Evolutionary conservation across 2,888 invertebrate species (phyloP).

Genomic region (Diaphora mendica): DNA sequence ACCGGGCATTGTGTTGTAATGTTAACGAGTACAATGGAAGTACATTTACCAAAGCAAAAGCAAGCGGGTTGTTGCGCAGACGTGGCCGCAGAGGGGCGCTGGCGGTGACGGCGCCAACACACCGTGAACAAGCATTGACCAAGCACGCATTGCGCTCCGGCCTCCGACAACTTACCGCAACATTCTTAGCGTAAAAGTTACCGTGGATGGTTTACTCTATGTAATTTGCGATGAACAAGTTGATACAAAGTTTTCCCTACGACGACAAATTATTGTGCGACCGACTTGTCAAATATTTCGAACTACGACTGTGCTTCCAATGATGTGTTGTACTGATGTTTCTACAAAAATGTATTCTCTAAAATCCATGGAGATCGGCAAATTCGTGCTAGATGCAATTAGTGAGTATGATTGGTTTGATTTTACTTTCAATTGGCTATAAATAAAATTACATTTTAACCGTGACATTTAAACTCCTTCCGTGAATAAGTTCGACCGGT

Average conservation of each 20-base stretch:
- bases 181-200: slow-evolving; percentile 87
- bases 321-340: slow-evolving; percentile 70
- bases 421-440: slow-evolving; percentile 54
- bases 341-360: slow-evolving; percentile 61
- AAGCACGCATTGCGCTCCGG: slow-evolving; percentile 77
- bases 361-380: slow-evolving; percentile 65
- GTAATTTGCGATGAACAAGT: slow-evolving; percentile 83
- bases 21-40: slow-evolving; percentile 55
- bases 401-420: slow-evolving; percentile 69
- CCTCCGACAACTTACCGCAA: slow-evolving; percentile 80
- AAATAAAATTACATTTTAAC: slow-evolving; percentile 27
- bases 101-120: slow-evolving; percentile 65
- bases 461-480: slow-evolving; percentile 26
- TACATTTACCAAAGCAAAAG: slow-evolving; percentile 53
- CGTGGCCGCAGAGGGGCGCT: slow-evolving; percentile 70
- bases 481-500: slow-evolving; percentile 39
- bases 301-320: slow-evolving; percentile 68
- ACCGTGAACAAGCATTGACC: slow-evolving; percentile 82
- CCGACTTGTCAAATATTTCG: slow-evolving; percentile 67
- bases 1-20: slow-evolving; percentile 59
- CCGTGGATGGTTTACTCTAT: slow-evolving; percentile 85
- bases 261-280: slow-evolving; percentile 70
- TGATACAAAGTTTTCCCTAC: slow-evolving; percentile 70
- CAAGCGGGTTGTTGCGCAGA: slow-evolving; percentile 55
- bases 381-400: slow-evolving; percentile 70